These are phyloP conservation scores for Etheostoma nigrum DNA, from an alignment of 2,797 vertebrate genomes.

Conservation along the genomic window DNA sequence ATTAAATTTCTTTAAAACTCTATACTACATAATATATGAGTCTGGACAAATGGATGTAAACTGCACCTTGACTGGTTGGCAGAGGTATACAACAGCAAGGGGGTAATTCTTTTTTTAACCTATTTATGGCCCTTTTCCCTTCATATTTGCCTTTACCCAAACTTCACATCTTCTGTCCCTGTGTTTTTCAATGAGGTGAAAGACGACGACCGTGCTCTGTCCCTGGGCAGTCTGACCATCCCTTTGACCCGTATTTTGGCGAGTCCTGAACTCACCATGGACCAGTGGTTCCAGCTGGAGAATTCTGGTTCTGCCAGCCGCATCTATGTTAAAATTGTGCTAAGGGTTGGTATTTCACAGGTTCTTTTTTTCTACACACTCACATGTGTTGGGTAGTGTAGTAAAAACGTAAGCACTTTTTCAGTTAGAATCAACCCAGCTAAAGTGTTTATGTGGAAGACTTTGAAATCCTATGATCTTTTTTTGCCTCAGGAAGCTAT, in stretches of 20 bases:
- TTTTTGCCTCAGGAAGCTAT: slow-evolving; percentile 3
- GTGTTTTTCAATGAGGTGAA: slow-evolving; percentile 85
- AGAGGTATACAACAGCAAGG: too few species aligned
- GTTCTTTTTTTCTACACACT: background rate
- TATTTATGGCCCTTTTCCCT: background rate
- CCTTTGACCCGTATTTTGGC: slow-evolving; percentile 86
- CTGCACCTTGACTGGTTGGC: too few species aligned
- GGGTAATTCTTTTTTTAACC: too few species aligned
- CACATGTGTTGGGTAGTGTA: background rate
- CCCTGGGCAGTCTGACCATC: slow-evolving; percentile 88
- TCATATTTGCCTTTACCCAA: background rate
- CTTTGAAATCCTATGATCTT: slow-evolving; percentile 24
- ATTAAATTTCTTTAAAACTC: too few species aligned
- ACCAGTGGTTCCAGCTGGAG: slow-evolving; percentile 94
- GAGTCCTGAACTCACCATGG: slow-evolving; percentile 87
- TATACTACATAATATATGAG: too few species aligned
- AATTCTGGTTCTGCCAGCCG: slow-evolving; percentile 88
- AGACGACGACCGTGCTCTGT: slow-evolving; percentile 89
- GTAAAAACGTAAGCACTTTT: background rate
- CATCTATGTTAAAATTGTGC: slow-evolving; percentile 90
- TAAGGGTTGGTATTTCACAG: slow-evolving; percentile 85
- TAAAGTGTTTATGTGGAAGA: background rate
- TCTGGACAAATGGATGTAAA: too few species aligned
- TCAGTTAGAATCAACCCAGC: background rate
- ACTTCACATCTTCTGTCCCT: background rate